Base-by-base conservation (phyloP, 2,888 invertebrate genomes). In the Philonicus albiceps region DNA sequence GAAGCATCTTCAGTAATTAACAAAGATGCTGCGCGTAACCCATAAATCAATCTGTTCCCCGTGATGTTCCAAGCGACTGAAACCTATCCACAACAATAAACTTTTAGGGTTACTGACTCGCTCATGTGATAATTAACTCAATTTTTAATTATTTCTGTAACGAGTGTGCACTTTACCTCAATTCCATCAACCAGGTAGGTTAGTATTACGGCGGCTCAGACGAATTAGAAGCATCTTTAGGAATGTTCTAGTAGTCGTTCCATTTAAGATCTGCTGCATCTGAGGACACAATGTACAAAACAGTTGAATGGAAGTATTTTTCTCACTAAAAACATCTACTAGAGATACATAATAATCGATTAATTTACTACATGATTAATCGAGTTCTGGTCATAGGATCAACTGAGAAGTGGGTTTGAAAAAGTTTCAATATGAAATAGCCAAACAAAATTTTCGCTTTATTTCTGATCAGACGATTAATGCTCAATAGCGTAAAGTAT, bases 61-160 rank as follows among this genome's bases (percentile, higher is more conserved):
- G 13, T 78, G 49, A 5, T 13, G 22, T 27, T 43, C 43, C 22
- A 16, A 49, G 30, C 27, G 49, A 78, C 78, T 49, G 78, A 49
- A 78, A 78, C n/a, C 22, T 16, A 43, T 78, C 49, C 43, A 43
- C 78, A 78, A 78, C 49, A 78, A 64, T 34, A 81, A 64, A 55
- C 55, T 64, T 64, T 37, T 19, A 64, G 37, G 81, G 81, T 83
- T 43, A 83, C 81, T 83, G 81, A 83, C 81, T 83, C 34, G 11
- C 37, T 55, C 31, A 31, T 64, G 34, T 83, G n/a, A 34, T 83
- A 64, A 83, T 83, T 83, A 83, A 34, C 81, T 64, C 64, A 31
- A 64, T 64, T 34, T 83, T 83, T 64, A 13, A 64, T 81, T 81
- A 81, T 49, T 53, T 37, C 64, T 34, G 31, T 19, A 27, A 80